Conservation (phyloP, 2,797 vertebrate species). For the Hydrocynus forskahlii region DNA sequence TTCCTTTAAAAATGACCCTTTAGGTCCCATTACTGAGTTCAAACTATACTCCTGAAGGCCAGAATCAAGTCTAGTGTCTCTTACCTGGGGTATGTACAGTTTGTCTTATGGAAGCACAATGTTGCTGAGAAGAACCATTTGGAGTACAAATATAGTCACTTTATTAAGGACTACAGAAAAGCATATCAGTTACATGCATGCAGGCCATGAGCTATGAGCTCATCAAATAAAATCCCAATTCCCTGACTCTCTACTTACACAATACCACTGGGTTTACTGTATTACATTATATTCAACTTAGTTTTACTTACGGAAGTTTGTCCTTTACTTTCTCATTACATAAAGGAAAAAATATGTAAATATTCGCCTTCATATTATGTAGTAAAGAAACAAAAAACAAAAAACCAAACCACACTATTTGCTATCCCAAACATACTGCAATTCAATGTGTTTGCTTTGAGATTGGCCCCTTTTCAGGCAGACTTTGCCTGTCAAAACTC, state of each 20-base stretch:
- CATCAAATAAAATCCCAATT: constrained; percentile 67
- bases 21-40: too few species aligned
- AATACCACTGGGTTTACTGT: constrained; percentile 44
- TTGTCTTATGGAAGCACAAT: constrained; percentile 8
- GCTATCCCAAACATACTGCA: neutral
- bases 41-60: neutral
- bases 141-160: constrained; percentile 83
- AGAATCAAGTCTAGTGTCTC: neutral
- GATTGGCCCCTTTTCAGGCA: constrained; percentile 30
- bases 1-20: too few species aligned
- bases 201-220: constrained; percentile 73
- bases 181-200: constrained; percentile 81
- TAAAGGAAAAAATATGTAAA: constrained; percentile 49
- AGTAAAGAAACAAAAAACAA: neutral
- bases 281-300: constrained; percentile 19
- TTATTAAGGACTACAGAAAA: constrained; percentile 85
- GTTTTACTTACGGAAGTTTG: constrained; percentile 20
- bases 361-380: constrained; percentile 38
- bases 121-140: constrained; percentile 38
- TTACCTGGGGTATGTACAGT: too few species aligned
- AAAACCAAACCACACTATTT: neutral
- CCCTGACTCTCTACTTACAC: constrained; percentile 61
- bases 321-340: constrained; percentile 18
- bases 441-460: neutral
- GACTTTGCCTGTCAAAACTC: constrained; percentile 17